Base-by-base conservation (phyloP, 2,797 vertebrate genomes). In the Morelia viridis region DNA sequence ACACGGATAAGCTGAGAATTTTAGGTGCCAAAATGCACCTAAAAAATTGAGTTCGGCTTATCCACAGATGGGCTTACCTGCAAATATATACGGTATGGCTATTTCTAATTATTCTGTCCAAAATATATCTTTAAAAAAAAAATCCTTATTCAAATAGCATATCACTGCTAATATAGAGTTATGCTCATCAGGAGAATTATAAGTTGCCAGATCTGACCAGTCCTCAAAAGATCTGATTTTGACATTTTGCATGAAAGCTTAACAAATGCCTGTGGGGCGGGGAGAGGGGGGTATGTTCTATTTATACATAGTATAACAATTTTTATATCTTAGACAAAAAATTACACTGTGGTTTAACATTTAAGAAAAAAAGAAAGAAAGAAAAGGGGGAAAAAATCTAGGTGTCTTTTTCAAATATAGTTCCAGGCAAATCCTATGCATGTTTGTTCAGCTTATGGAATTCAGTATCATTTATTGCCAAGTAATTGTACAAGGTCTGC, bases 171-270 rank as follows among this genome's bases (percentile, higher is more conserved):
- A 13, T 85, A 85, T 58, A 71, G 91, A 1, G 28, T 85, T 56
- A 2, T 71, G 0, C 92, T 28, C 11, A 4, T 31, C 71, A 90
- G 61, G 92, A 76, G 24, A 28, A 57, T 61, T 83, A 31, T 0
- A 0, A 22, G 5, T 17, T 93, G 90, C 85, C 90, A 0, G 60
- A 50, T 41, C 28, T 62, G 17, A 2, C n/a, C 9, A 85, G 35
- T 60, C 0, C 71, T 88, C 1, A 71, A 26, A 85, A 31, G 0
- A 65, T 94, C 91, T 93, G n/a, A 83, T 90, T 87, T 64, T 91
- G 46, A 58, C 0, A 0, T 90, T 90, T 10, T 2, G 3, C 10
- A 86, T 6, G 0, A 41, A 87, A 62, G 35, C 35, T 24, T 46
- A 41, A 28, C 87, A 64, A 61, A 9, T 15, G 35, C 11, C 8